Conservation (phyloP, 2,888 invertebrate genomes). For the Aplocera efformata region DNA sequence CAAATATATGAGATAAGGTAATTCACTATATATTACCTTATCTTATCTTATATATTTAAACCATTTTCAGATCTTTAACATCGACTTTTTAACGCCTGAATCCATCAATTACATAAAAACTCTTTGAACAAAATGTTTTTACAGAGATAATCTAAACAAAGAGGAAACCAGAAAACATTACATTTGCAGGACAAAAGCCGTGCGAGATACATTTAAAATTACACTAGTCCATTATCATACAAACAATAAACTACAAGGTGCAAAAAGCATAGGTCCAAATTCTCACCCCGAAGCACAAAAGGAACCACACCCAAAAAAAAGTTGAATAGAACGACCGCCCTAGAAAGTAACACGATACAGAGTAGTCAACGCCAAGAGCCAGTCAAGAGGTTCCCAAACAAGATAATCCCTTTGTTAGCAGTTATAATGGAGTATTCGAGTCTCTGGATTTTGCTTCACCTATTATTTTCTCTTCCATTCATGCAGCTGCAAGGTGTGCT, state of each 20-base stretch:
- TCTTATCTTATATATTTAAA: no score
- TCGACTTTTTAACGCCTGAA: no score
- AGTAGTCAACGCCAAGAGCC: constrained; percentile 53
- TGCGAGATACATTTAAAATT: constrained; percentile 39
- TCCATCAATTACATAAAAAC: no score
- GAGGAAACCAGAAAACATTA: constrained; percentile 9
- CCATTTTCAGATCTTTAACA: no score
- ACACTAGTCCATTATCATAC: constrained; percentile 36
- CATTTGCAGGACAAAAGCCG: constrained; percentile 1
- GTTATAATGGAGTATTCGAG: constrained; percentile 68
- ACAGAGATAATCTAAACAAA: no score
- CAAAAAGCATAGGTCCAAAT: constrained; percentile 49
- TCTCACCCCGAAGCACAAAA: constrained; percentile 54
- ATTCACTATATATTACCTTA: no score
- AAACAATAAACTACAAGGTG: constrained; percentile 45
- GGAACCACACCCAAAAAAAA: constrained; percentile 71
- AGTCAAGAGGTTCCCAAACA: constrained; percentile 78
- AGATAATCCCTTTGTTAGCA: constrained; percentile 76
- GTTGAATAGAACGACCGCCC: constrained; percentile 65
- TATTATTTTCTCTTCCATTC: constrained; percentile 49
- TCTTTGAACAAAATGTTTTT: no score
- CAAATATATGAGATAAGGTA: no score
- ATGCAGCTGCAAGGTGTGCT: constrained; percentile 64
- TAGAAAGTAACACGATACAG: constrained; percentile 69
- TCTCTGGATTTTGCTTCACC: constrained; percentile 29